Base-by-base conservation (phyloP, 2,113 vertebrate genomes). In the Meleagris gallopavo region DNA sequence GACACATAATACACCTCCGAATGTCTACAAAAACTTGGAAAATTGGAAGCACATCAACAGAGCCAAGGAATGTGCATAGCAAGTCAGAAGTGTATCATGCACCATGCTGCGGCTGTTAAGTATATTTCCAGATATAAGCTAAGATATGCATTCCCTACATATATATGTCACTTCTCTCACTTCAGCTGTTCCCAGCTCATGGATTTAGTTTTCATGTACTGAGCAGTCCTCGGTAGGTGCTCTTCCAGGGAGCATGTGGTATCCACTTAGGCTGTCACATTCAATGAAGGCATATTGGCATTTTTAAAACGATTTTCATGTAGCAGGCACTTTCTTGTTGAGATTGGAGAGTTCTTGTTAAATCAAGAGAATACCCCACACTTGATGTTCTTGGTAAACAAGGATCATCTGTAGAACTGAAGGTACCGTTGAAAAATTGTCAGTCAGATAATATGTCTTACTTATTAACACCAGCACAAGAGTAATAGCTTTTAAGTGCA, bases 181-280 rank as follows among this genome's bases (percentile, higher is more conserved):
- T 0, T 77, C 73, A 83, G 50, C 32, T 54, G 0, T 74, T 79
- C 30, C 62, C 0, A 2, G 8, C 7, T 16, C 15, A 3, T 38
- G 48, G n/a, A 30, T 55, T 88, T 94, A 5, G 3, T 66, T 81
- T 87, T 50, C 66, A 3, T 62, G 16, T 66, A 6, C 9, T 41
- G 60, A 40, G 30, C 34, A 14, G 21, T 74, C 21, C 27, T 92
- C 76, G 55, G 14, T 82, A 6, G 38, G 17, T 64, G 55, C 45
- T 70, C 58, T 80, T 34, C 30, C 25, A 2, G 13, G 27, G 72
- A 57, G 7, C 14, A 14, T 32, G 54, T 64, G n/a, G 6, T 77
- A 29, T 74, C 50, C 11, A 5, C 45, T 65, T 70, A 36, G 66
- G 58, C 4, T 6, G 22, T 77, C 73, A 8, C 0, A 29, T 20